Evolutionary conservation across 2,113 vertebrate species (phyloP), one percentile per base, ranked within the genome.

Genomic region (Pangasianodon gigas): DNA sequence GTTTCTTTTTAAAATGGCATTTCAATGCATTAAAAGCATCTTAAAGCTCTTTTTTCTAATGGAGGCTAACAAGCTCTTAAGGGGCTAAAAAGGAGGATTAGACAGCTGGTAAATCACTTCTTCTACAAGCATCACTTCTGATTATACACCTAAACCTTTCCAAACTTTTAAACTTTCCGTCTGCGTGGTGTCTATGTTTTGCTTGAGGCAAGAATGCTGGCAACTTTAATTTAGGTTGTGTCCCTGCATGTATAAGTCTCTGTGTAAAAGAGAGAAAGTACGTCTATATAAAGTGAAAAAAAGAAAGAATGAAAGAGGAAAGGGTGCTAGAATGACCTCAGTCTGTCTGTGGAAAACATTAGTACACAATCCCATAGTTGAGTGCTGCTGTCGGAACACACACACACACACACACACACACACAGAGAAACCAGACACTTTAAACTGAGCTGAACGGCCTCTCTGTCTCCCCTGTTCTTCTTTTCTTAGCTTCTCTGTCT

Each of bases 291-390:
- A 58, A 21, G 46, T 74, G 24, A 74, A 37, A 52, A 41, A 51
- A n/a, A 41, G 41, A 48, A 62, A 32, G 56, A 86, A 41, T 67
- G 29, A 86, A 14, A 58, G 54, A 41, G 19, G 79, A 81, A 84
- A n/a, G 65, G 65, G 48, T 56, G 87, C 29, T 11, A 26, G n/a
- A 81, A 69, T 84, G 90, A 80, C 51, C 13, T 83, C 75, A 87
- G 86, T 65, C 14, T 80, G 44, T 37, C 26, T 82, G 58, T 88
- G 87, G 86, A 88, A 67, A 62, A 88, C 87, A 80, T 81, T 87
- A 87, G 24, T 58, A 48, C 26, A 51, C 19, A 69, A 48, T 86
- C 21, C 46, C 44, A 65, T 48, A 65, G 83, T 26, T 7, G 19
- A 65, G 21, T 29, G 26, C 84, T 46, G 84, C 60, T 67, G 29